Base-by-base conservation (phyloP, 2,113 vertebrate species). In the Numida meleagris region DNA sequence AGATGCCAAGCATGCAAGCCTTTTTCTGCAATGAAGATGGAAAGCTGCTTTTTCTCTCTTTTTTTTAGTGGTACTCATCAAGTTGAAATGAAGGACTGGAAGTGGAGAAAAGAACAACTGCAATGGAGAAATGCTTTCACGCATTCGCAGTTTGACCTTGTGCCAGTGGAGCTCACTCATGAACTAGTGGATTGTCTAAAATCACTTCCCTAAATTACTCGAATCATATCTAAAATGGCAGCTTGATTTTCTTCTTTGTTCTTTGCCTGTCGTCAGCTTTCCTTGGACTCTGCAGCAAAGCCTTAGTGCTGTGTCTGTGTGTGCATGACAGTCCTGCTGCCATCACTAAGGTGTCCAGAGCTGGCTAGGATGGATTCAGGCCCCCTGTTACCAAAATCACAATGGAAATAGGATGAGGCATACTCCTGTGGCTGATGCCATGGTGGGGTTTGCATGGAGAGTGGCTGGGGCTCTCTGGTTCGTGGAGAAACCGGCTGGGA, bases 171-270 rank as follows among this genome's bases (percentile, higher is more conserved):
- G 4, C 82, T 75, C 76, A 82, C 55, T 70, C 59, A 40, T 94
- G 92, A 95, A 51, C n/a, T 27, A 51, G 42, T 48, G 72, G 40
- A 75, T 72, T 82, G 81, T 67, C 82, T 91, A 33, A 91, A 94
- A 94, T 62, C 34, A 58, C 62, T 93, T 58, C 34, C 84, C n/a
- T 93, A 78, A 95, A 89, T 88, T 0, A 3, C 67, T 71, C 72
- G 84, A 92, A 95, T 92, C 58, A 66, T 61, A 34, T 34, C 48
- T 87, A 66, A 76, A 51, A 89, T 43, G 46, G 72, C 68, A 85
- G 63, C 55, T 83, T 95, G 83, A 79, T 94, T 93, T 78, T 81
- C 57, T 87, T 68, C 48, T 81, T 89, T 89, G 62, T 93, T 21
- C 15, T 19, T 76, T 78, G 40, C 25, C 58, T 65, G 27, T 86